phyloP scores from a whole-genome alignment of 2,797 vertebrate species.

The Dicrostonyx torquatus region DNA sequence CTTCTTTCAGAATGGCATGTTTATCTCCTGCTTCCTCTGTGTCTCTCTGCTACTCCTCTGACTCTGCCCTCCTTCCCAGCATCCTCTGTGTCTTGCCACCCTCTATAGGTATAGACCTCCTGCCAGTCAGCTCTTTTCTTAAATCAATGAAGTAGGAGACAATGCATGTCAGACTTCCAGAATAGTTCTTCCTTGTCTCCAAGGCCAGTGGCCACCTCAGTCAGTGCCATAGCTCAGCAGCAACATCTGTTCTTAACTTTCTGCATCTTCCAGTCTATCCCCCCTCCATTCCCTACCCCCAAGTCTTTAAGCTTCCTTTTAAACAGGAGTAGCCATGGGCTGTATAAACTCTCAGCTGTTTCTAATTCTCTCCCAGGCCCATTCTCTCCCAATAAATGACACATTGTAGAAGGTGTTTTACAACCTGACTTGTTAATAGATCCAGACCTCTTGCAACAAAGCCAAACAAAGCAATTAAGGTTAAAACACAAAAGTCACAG shows the following conservation, averaged over 20 bases:
- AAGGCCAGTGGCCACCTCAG: background rate
- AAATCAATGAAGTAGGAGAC: background rate
- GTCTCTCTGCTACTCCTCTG: background rate
- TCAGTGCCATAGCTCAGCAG: background rate
- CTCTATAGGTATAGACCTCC: background rate
- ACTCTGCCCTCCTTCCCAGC: background rate
- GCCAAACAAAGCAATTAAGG: background rate
- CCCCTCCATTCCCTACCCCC: too few species aligned
- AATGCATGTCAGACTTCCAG: background rate
- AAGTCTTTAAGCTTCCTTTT: conserved; percentile 23
- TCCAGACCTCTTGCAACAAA: conserved; percentile 16
- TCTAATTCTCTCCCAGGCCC: conserved; percentile 41
- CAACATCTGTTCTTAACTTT: conserved; percentile 22
- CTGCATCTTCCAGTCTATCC: background rate
- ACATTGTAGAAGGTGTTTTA: conserved; percentile 59
- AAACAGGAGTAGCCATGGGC: background rate
- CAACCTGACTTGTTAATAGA: conserved; percentile 18
- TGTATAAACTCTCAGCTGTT: conserved; percentile 24
- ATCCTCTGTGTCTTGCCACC: background rate
- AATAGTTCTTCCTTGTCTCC: background rate
- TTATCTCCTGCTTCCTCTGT: background rate
- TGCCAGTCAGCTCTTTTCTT: background rate
- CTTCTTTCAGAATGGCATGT: background rate
- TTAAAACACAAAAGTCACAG: conserved; percentile 24
- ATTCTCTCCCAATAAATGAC: conserved; percentile 39